A percentile compares a stretch with the other conserved stretches of the same genome.
These are phyloP conservation scores for Sciurus carolinensis DNA, from an alignment of 2,797 vertebrate species.

Conservation along the genomic window DNA sequence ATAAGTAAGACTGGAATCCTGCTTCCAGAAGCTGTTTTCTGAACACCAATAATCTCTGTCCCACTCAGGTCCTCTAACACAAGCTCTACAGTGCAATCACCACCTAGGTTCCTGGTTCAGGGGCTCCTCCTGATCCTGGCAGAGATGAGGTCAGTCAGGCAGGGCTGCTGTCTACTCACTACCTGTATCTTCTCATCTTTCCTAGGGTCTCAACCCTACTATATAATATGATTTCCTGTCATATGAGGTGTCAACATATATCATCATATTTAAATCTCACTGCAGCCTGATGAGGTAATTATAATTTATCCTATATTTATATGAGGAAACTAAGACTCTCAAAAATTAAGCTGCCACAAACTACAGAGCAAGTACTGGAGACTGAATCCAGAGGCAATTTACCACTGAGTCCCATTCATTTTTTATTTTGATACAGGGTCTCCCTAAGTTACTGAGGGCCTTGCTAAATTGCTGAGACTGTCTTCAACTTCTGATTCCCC, in stretches of 20 bases:
- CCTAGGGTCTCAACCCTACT: background rate
- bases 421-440: no score
- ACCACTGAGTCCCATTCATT: no score
- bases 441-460: no score
- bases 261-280: conserved; percentile 12
- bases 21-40: background rate
- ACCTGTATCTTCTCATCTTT: background rate
- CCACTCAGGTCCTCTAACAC: background rate
- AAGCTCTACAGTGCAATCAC: background rate
- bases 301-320: background rate
- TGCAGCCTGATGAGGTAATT: background rate
- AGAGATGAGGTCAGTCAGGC: background rate
- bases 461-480: no score
- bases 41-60: background rate
- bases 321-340: conserved; percentile 1
- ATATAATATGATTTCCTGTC: background rate
- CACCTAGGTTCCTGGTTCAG: background rate
- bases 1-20: background rate
- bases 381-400: no score
- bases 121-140: background rate
- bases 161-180: background rate
- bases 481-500: no score
- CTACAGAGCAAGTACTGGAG: background rate
- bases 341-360: background rate
- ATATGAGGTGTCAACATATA: background rate